These are phyloP conservation scores for Pegoplata infirma DNA, from an alignment of 2,888 invertebrate species.

Conservation along the genomic window DNA sequence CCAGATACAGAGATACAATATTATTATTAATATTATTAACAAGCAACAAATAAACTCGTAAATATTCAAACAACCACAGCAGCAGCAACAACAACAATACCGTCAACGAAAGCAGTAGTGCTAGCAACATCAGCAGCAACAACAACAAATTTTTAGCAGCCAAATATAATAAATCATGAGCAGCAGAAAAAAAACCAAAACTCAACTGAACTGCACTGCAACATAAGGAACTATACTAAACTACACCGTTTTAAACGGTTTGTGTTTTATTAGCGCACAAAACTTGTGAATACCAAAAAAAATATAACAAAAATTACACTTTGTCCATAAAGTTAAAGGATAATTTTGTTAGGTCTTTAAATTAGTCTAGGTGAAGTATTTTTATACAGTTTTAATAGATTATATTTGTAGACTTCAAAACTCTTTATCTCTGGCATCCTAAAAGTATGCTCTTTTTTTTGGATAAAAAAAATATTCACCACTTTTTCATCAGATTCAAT, in stretches of 20 bases:
- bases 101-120: constrained; percentile 26
- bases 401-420: no score
- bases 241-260: constrained; percentile 54
- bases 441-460: no score
- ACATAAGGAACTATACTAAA: background rate
- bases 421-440: no score
- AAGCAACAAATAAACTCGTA: constrained; percentile 62
- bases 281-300: no score
- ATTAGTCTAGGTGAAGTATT: no score
- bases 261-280: constrained; percentile 19
- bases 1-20: constrained; percentile 46
- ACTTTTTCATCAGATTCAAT: no score
- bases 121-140: constrained; percentile 47
- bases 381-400: no score
- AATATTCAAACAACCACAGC: constrained; percentile 55
- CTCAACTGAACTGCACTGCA: constrained; percentile 4
- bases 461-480: no score
- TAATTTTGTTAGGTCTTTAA: no score
- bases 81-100: constrained; percentile 33
- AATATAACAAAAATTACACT: no score
- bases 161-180: constrained; percentile 62
- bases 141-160: constrained; percentile 48
- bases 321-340: no score
- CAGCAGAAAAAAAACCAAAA: constrained; percentile 29
- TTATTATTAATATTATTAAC: constrained; percentile 55